Evolutionary conservation across 2,797 vertebrate genomes (phyloP).

Genomic region (Xenops minutus): DNA sequence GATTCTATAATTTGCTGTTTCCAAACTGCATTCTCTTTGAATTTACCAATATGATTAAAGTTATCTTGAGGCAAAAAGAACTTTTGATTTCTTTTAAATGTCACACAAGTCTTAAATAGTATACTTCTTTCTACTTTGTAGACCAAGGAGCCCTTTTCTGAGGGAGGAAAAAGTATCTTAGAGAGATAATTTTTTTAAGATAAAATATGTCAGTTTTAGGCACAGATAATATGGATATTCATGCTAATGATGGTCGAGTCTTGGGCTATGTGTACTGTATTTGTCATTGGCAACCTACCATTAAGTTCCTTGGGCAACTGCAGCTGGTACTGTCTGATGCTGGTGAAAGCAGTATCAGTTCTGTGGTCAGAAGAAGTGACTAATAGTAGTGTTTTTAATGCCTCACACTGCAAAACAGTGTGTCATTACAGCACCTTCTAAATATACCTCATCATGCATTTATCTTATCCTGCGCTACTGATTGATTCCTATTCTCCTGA

Average conservation of each 20-base stretch:
- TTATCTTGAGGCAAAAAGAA: not conserved
- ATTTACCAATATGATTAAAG: not conserved
- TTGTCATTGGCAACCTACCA: not conserved
- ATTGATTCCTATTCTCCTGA: constrained; percentile 33
- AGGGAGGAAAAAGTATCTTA: not conserved
- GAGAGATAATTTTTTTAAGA: not conserved
- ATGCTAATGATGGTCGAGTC: not conserved
- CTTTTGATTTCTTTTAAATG: not conserved
- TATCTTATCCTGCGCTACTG: not conserved
- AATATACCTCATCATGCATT: constrained; percentile 9
- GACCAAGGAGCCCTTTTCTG: not conserved
- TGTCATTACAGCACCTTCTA: constrained; percentile 31
- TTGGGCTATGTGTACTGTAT: not conserved
- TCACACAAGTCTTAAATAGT: not conserved
- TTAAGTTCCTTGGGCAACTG: not conserved
- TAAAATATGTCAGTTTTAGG: not conserved
- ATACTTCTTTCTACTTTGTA: not conserved
- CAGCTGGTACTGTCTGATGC: not conserved
- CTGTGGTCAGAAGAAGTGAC: not conserved
- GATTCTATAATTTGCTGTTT: not conserved
- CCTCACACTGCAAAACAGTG: not conserved
- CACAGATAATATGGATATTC: not conserved
- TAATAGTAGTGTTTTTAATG: constrained; percentile 15
- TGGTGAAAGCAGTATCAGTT: not conserved
- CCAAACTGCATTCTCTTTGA: not conserved